Percentiles rank a stretch among this genome's conserved stretches.
These are phyloP conservation scores for Pachymerium ferrugineum DNA, from an alignment of 2,888 invertebrate species.

Conservation along the genomic window DNA sequence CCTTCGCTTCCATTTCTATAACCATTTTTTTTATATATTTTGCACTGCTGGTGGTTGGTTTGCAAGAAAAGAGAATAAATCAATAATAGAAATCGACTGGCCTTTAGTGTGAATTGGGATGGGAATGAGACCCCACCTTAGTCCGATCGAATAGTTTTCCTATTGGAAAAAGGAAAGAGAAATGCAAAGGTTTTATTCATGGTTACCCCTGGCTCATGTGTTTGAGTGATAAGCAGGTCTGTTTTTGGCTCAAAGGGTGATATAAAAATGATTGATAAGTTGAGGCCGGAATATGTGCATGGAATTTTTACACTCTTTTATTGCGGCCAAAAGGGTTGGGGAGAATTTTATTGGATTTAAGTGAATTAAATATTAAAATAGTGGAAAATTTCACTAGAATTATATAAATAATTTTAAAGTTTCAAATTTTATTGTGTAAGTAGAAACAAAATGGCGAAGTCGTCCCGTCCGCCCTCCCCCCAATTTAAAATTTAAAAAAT, in stretches of 20 bases:
- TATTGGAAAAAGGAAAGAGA: slow-evolving; percentile 12
- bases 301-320: background rate
- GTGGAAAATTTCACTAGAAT: no score
- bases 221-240: background rate
- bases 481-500: no score
- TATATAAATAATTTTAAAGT: no score
- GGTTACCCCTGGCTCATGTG: background rate
- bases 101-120: slow-evolving; percentile 3
- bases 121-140: background rate
- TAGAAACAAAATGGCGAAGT: no score
- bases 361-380: no score
- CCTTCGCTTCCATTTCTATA: background rate
- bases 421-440: no score
- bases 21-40: background rate
- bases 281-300: background rate
- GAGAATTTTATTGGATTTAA: no score
- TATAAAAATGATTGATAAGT: background rate
- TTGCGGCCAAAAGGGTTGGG: no score
- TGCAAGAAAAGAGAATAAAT: background rate
- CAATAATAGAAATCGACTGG: background rate
- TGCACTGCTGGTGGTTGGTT: slow-evolving; percentile 4
- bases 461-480: no score
- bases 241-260: background rate
- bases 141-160: background rate
- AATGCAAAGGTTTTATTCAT: slow-evolving; percentile 8